These are phyloP conservation scores for Callitettix versicolor DNA, from an alignment of 1,140 invertebrate species.

Conservation along the genomic window DNA sequence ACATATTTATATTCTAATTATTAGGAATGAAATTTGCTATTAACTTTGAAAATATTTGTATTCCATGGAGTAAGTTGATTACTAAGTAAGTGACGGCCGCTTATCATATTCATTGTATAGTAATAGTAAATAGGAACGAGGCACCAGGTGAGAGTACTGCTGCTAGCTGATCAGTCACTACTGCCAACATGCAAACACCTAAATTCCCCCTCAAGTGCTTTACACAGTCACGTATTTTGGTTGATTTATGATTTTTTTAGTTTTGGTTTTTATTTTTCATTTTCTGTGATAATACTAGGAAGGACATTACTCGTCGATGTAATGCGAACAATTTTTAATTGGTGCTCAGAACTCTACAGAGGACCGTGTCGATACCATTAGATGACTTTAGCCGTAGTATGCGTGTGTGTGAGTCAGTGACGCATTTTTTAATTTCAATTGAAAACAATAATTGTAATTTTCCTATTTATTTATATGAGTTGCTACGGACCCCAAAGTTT, in stretches of 20 bases:
- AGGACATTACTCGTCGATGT: slow-evolving; percentile 19
- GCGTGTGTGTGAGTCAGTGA: slow-evolving; percentile 16
- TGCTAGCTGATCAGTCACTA: slow-evolving; percentile 17
- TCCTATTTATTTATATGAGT: slow-evolving; percentile 17
- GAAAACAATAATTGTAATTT: slow-evolving; percentile 16
- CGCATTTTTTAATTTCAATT: slow-evolving; percentile 11
- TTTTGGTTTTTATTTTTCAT: slow-evolving; percentile 26
- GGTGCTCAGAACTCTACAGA: slow-evolving; percentile 26
- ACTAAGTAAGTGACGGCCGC: too few species aligned
- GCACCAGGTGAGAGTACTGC: not conserved
- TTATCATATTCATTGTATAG: too few species aligned
- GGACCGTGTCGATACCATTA: slow-evolving; percentile 17
- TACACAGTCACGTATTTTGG: slow-evolving; percentile 23
- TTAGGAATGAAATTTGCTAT: too few species aligned
- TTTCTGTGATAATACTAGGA: slow-evolving; percentile 28
- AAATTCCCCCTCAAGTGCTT: slow-evolving; percentile 30
- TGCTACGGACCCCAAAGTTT: slow-evolving; percentile 17
- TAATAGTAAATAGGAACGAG: too few species aligned
- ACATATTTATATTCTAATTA: too few species aligned
- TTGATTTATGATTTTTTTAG: too few species aligned
- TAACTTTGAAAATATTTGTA: too few species aligned
- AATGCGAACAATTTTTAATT: slow-evolving; percentile 22
- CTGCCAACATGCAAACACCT: slow-evolving; percentile 21
- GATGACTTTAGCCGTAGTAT: slow-evolving; percentile 18
- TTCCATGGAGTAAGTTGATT: too few species aligned